Conservation (phyloP, 2,797 vertebrate genomes). For the Dryobates pubescens region DNA sequence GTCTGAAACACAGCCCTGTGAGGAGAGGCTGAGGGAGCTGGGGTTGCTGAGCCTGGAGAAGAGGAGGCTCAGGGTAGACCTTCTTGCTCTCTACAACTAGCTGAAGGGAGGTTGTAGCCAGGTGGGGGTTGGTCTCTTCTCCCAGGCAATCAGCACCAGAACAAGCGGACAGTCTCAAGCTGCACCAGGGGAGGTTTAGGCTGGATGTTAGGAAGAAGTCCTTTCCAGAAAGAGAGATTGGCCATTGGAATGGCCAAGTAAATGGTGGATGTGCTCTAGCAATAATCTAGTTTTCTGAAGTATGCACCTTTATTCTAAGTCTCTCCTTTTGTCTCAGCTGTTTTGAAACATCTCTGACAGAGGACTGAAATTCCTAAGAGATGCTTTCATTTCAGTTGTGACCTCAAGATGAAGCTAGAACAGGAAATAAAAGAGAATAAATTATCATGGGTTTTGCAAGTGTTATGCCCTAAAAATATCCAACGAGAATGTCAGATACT, state of each 20-base stretch:
- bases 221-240: too few species aligned
- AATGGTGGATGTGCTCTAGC: not conserved
- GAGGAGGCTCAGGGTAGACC: too few species aligned
- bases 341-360: not conserved
- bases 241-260: not conserved
- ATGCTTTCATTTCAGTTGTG: not conserved
- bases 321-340: not conserved
- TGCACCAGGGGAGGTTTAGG: too few species aligned
- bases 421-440: not conserved
- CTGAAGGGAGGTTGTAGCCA: too few species aligned
- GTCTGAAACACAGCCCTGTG: too few species aligned
- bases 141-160: too few species aligned
- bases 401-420: not conserved
- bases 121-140: too few species aligned
- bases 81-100: too few species aligned
- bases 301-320: not conserved
- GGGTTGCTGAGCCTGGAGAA: too few species aligned
- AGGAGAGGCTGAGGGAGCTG: too few species aligned
- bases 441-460: not conserved
- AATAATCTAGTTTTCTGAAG: not conserved
- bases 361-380: not conserved
- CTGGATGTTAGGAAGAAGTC: too few species aligned
- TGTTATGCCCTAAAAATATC: not conserved
- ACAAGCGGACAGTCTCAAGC: too few species aligned
- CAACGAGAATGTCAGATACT: not conserved